Evolutionary conservation across 2,113 vertebrate species (phyloP), one percentile per base, ranked within the genome.

Genomic region (Procavia capensis): DNA sequence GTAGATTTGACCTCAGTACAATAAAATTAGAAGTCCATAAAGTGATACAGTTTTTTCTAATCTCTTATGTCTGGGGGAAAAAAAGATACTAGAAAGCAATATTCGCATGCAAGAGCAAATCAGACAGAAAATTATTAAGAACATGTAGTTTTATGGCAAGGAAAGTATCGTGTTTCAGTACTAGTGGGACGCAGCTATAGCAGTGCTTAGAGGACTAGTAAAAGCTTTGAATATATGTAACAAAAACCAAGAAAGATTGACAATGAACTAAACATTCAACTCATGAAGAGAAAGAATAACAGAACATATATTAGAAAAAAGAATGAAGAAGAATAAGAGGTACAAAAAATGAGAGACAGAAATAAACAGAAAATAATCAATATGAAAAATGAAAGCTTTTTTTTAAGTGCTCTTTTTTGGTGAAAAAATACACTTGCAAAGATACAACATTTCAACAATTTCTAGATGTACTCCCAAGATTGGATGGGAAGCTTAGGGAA

Each of bases 1-100:
- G 63, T 22, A 94, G 9, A 74, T 43, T 82, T 36, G 81, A 70
- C 43, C 34, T 54, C 1, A 64, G 20, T 31, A 36, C 3, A 81
- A n/a, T 90, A 85, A 90, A 90, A 59, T 43, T 59, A 50, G 86
- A 84, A 95, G 87, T 93, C n/a, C 34, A 89, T 31, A 74, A 93
- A 74, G n/a, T 74, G 2, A 64, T 10, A 25, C 7, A 24, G n/a
- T 29, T 34, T 34, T n/a, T n/a, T 14, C 64, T 31, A 34, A 25
- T 29, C 64, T n/a, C 29, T 50, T 50, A 50, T 54, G 50, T 54
- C 50, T 54, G 17, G 50, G 31, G 41, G 74, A 16, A 16, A 85
- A 19, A 64, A 68, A 83, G 17, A n/a, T 75, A 45, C 13, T 29
- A 61, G 34, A 54, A 70, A 92, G 43, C 31, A 94, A 50, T 8